Percentiles rank a stretch among this genome's conserved stretches.
phyloP scores from a whole-genome alignment of 2,888 invertebrate species.

The Copidosoma aretas region DNA sequence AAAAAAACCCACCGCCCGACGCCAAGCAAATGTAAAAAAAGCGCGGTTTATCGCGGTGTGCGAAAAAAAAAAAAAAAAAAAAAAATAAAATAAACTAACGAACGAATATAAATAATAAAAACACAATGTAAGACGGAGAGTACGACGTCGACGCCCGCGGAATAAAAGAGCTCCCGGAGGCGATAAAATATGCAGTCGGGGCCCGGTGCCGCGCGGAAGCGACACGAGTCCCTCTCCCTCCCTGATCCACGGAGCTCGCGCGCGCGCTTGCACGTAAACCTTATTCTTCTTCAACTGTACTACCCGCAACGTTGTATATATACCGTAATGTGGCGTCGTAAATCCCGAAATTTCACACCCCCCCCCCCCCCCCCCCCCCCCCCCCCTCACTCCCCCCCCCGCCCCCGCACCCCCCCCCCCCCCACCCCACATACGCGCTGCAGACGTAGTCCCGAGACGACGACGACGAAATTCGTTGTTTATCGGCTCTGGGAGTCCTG shows the following conservation, averaged over 20 bases:
- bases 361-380: slow-evolving; percentile 14
- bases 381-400: slow-evolving; percentile 5
- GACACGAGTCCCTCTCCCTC: too few relatives aligned
- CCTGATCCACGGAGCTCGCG: too few relatives aligned
- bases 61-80: too few relatives aligned
- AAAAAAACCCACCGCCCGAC: too few relatives aligned
- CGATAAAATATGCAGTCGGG: too few relatives aligned
- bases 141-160: too few relatives aligned
- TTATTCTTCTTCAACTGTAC: slow-evolving; percentile 6
- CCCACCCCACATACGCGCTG: not conserved
- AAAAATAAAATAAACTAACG: too few relatives aligned
- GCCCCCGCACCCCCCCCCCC: slow-evolving; percentile 21
- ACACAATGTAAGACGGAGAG: too few relatives aligned
- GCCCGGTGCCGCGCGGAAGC: too few relatives aligned
- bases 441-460: slow-evolving; percentile 1
- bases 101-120: too few relatives aligned
- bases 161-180: not conserved
- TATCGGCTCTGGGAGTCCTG: slow-evolving; percentile 20
- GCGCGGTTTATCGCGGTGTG: too few relatives aligned
- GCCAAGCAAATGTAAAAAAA: too few relatives aligned
- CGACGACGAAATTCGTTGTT: slow-evolving; percentile 38
- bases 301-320: not conserved
- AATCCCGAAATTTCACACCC: slow-evolving; percentile 35
- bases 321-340: not conserved
- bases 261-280: not conserved